A percentile compares a stretch with the other conserved stretches of the same genome.
phyloP scores from a whole-genome alignment of 2,888 invertebrate genomes.

The Sphecodes monilicornis region DNA sequence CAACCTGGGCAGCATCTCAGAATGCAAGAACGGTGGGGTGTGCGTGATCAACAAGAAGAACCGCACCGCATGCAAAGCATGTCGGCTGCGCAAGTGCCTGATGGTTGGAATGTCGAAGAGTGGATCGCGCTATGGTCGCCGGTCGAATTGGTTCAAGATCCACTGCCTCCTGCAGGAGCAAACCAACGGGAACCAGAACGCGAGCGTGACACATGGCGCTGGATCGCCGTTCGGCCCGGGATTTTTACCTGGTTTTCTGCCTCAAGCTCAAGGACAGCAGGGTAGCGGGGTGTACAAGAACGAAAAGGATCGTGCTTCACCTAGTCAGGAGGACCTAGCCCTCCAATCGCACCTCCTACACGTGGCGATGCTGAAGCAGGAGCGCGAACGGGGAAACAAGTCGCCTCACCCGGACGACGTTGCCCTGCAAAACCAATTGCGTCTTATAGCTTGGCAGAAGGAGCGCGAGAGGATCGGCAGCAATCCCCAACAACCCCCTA shows the following conservation, averaged over 20 bases:
- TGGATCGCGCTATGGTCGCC: conserved; percentile 94
- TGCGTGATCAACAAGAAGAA: conserved; percentile 97
- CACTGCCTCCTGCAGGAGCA: conserved; percentile 95
- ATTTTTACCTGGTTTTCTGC: conserved; percentile 77
- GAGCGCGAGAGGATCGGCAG: conserved; percentile 68
- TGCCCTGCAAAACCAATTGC: conserved; percentile 79
- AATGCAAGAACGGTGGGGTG: conserved; percentile 96
- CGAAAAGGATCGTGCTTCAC: conserved; percentile 76
- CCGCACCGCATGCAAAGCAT: conserved; percentile 96
- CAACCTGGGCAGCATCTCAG: conserved; percentile 94
- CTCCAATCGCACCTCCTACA: conserved; percentile 80
- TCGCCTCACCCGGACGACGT: conserved; percentile 81
- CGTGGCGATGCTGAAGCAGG: conserved; percentile 81
- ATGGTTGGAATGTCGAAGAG: conserved; percentile 96
- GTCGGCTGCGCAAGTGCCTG: conserved; percentile 93
- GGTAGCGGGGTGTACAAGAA: conserved; percentile 70
- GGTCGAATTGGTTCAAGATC: conserved; percentile 98
- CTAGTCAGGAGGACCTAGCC: conserved; percentile 80
- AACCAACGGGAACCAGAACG: conserved; percentile 75
- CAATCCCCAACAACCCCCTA: conserved; percentile 65
- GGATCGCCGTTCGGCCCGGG: conserved; percentile 74
- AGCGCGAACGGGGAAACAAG: conserved; percentile 78
- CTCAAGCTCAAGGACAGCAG: conserved; percentile 72
- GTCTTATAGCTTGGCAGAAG: conserved; percentile 79
- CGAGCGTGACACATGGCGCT: conserved; percentile 52